Evolutionary conservation across 2,797 vertebrate species (phyloP), one percentile per base, ranked within the genome.

Genomic region (Xenopus petersii): DNA sequence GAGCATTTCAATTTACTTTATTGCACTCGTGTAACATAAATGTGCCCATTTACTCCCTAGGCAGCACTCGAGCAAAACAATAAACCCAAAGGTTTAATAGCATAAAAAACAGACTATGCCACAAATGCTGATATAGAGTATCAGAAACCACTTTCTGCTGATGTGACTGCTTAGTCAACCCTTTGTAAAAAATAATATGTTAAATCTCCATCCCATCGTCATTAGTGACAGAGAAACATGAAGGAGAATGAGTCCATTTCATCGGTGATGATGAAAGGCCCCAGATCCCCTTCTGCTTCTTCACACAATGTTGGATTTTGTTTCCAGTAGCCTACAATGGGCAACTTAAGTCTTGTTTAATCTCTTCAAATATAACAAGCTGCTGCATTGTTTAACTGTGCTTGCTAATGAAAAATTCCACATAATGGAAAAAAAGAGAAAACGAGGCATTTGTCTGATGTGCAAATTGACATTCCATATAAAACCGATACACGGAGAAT

Each of bases 221-320:
- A 84, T 90, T 89, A 87, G 86, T 86, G 88, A 82, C 75, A 71
- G 85, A 81, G 80, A 85, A 86, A 86, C 82, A 69, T 80, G 70
- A 80, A 83, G 81, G 80, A 83, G 81, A 83, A 84, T 67, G 82
- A 74, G 84, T 63, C 46, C 51, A 61, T 48, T 79, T 81, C 82
- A 89, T 90, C 86, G 84, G 83, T 90, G 88, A 88, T 75, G 12
- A 5, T 80, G 87, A 84, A 87, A 88, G 70, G 72, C 71, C 75
- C 84, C 80, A 26, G 70, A 79, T 82, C 73, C 74, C 81, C 73
- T 85, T 86, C 86, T 90, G 87, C 80, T 83, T 85, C 82, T 24
- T 49, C 85, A 83, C 84, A 82, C 82, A 82, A 84, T 74, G 66
- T 83, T 80, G 73, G 74, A 80, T 84, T 81, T 67, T 26, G 60